Evolutionary conservation across 2,797 vertebrate genomes (phyloP).

Genomic region (Avahi laniger): DNA sequence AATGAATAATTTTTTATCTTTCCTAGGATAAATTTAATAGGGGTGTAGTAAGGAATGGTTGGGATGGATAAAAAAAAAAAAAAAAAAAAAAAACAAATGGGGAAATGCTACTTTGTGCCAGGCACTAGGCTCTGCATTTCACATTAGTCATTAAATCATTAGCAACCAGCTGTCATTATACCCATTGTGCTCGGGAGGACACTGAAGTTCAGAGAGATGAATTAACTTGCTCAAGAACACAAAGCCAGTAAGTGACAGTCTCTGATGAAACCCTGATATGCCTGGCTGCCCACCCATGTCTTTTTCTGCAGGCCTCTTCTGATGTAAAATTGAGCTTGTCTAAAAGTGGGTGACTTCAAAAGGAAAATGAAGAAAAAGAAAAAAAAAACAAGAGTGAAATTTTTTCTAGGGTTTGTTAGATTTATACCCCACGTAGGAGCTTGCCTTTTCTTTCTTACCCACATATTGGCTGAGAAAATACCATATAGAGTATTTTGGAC

Average conservation of each 20-base stretch:
- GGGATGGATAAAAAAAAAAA: neutral
- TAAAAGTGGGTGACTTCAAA: neutral
- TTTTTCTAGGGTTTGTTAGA: neutral
- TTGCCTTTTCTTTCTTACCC: neutral
- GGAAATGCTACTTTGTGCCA: neutral
- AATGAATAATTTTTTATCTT: neutral
- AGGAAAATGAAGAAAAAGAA: neutral
- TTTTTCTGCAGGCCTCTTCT: neutral
- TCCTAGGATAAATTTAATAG: neutral
- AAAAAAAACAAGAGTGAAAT: neutral
- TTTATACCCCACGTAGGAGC: neutral
- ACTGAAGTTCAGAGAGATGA: neutral
- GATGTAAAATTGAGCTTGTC: neutral
- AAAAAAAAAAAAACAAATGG: neutral
- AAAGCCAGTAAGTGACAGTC: neutral
- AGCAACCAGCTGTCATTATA: neutral
- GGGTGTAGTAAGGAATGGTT: neutral
- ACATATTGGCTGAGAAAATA: neutral
- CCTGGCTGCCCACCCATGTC: neutral
- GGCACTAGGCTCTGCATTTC: neutral
- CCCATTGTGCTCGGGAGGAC: neutral
- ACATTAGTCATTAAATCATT: neutral
- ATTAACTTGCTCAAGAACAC: neutral
- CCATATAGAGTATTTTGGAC: neutral
- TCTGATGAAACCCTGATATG: neutral